A percentile compares a stretch with the other conserved stretches of the same genome.
Conservation (phyloP, 2,888 invertebrate species). For the Geotrupes spiniger region DNA sequence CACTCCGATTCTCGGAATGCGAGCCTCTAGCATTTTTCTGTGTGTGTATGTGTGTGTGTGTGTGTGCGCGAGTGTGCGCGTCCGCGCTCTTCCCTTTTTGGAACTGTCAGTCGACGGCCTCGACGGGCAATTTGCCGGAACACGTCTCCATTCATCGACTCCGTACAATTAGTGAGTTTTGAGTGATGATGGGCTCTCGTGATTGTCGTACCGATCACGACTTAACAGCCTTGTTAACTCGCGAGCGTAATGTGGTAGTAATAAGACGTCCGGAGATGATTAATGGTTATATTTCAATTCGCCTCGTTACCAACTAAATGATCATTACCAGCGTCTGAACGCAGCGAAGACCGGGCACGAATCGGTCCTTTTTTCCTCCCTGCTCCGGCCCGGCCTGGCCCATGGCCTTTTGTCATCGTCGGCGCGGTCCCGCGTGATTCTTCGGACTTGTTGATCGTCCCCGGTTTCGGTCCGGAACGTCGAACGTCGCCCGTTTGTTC, state of each 20-base stretch:
- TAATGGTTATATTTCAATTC: slow-evolving; percentile 48
- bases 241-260: slow-evolving; percentile 47
- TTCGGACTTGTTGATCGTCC: no score
- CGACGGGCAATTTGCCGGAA: slow-evolving; percentile 23
- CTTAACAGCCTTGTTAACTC: slow-evolving; percentile 41
- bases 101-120: slow-evolving; percentile 17
- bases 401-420: no score
- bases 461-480: no score
- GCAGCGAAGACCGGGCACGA: background rate
- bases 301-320: slow-evolving; percentile 30
- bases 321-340: slow-evolving; percentile 3
- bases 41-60: slow-evolving; percentile 4
- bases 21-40: background rate
- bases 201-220: slow-evolving; percentile 38
- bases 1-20: background rate
- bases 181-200: slow-evolving; percentile 24
- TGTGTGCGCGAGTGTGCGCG: no score
- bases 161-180: slow-evolving; percentile 22
- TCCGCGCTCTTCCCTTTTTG: slow-evolving; percentile 3
- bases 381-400: no score
- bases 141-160: slow-evolving; percentile 20
- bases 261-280: slow-evolving; percentile 45
- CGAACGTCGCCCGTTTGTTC: no score
- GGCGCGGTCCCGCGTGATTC: no score
- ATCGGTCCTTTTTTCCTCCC: background rate